Evolutionary conservation across 2,888 invertebrate species (phyloP).

Genomic region (Chymomyza caudatula): DNA sequence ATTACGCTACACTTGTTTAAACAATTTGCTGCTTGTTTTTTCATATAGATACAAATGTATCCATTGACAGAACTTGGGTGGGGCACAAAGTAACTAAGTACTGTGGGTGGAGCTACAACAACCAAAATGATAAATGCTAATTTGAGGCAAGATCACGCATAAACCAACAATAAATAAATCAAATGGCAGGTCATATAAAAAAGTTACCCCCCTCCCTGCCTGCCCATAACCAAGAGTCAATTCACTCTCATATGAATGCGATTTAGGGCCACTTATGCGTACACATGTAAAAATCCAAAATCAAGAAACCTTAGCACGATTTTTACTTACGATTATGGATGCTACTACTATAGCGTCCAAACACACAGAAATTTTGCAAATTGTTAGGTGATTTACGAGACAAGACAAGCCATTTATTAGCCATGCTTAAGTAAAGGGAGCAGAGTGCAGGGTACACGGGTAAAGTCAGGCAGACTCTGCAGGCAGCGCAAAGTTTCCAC

Average conservation of each 20-base stretch:
- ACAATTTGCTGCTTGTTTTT: slow-evolving; percentile 46
- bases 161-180: slow-evolving; percentile 74
- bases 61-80: slow-evolving; percentile 11
- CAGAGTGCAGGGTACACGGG: slow-evolving; percentile 39
- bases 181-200: slow-evolving; percentile 70
- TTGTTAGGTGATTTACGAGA: slow-evolving; percentile 78
- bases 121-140: slow-evolving; percentile 71
- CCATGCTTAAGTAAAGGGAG: slow-evolving; percentile 73
- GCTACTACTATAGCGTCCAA: background rate
- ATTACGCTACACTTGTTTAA: slow-evolving; percentile 70
- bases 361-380: slow-evolving; percentile 69
- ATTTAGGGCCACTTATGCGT: slow-evolving; percentile 75
- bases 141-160: slow-evolving; percentile 74
- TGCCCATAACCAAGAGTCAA: slow-evolving; percentile 9
- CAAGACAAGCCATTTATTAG: slow-evolving; percentile 77
- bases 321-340: slow-evolving; percentile 52
- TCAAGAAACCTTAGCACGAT: slow-evolving; percentile 63
- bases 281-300: slow-evolving; percentile 69
- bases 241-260: slow-evolving; percentile 68
- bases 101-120: slow-evolving; percentile 16
- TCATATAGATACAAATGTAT: background rate
- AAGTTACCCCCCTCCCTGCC: slow-evolving; percentile 29
- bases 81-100: slow-evolving; percentile 27
- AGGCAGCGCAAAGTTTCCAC: background rate
- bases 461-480: background rate